A percentile compares a stretch with the other conserved stretches of the same genome.
phyloP scores from a whole-genome alignment of 2,797 vertebrate genomes.

The Orestias chungarensis region DNA sequence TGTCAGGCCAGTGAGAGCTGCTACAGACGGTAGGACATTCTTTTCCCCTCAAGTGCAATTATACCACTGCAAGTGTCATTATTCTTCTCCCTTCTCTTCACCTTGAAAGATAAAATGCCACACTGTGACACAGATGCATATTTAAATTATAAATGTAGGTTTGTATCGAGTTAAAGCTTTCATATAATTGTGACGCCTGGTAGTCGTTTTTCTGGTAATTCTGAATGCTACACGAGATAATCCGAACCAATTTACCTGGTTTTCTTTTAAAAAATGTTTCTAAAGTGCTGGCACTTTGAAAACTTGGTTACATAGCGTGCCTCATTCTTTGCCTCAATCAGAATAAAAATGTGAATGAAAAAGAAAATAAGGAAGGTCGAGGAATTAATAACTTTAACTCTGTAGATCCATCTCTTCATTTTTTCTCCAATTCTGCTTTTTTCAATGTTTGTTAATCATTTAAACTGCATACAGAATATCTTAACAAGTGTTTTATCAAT shows the following conservation, averaged over 20 bases:
- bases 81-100: conserved; percentile 29
- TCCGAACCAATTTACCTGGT: conserved; percentile 35
- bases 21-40: conserved; percentile 3
- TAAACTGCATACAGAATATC: not conserved
- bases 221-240: conserved; percentile 22
- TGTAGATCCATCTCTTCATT: not conserved
- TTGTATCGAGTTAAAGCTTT: conserved; percentile 6
- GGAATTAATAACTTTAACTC: not conserved
- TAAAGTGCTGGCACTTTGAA: conserved; percentile 27
- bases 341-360: not conserved
- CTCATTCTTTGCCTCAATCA: conserved; percentile 1
- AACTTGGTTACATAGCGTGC: conserved; percentile 9
- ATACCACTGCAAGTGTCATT: conserved; percentile 44
- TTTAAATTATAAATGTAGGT: not conserved
- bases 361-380: not conserved
- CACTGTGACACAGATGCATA: conserved; percentile 14
- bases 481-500: not conserved
- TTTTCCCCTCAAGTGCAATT: conserved; percentile 41
- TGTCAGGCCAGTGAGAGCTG: conserved; percentile 24
- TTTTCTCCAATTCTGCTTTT: not conserved
- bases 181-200: conserved; percentile 16
- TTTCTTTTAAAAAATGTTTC: conserved; percentile 30
- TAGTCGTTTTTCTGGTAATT: conserved; percentile 23
- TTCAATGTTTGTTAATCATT: not conserved
- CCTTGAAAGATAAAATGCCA: conserved; percentile 23